These are phyloP conservation scores for Drosophila guanche DNA, from an alignment of 1,140 invertebrate species.

Conservation along the genomic window DNA sequence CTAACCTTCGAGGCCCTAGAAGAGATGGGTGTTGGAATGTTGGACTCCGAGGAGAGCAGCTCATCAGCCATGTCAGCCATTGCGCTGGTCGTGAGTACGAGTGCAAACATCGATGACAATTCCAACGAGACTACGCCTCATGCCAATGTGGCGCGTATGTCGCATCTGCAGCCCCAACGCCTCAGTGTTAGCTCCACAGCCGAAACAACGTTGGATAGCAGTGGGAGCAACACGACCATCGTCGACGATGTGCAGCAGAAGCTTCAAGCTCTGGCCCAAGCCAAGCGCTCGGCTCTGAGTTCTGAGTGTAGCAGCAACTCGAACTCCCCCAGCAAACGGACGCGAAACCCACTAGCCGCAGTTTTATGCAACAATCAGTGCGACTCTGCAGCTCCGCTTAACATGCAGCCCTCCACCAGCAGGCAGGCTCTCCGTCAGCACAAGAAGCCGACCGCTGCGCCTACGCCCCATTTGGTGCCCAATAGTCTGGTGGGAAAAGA, in stretches of 20 bases:
- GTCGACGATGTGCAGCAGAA: constrained; percentile 50
- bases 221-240: constrained; percentile 31
- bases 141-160: constrained; percentile 56
- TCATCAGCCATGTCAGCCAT: constrained; percentile 75
- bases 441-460: constrained; percentile 27
- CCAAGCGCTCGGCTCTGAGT: constrained; percentile 38
- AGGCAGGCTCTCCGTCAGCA: constrained; percentile 56
- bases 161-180: constrained; percentile 56
- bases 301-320: constrained; percentile 57
- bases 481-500: constrained; percentile 31
- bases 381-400: constrained; percentile 41
- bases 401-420: constrained; percentile 69
- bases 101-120: constrained; percentile 75
- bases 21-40: constrained; percentile 82
- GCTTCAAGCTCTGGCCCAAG: constrained; percentile 39
- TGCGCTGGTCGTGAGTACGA: constrained; percentile 57
- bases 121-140: constrained; percentile 76
- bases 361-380: constrained; percentile 47
- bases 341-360: constrained; percentile 67
- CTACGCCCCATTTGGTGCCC: background rate
- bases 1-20: constrained; percentile 73
- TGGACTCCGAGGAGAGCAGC: constrained; percentile 81
- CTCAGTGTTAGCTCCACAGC: constrained; percentile 47
- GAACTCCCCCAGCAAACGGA: constrained; percentile 66
- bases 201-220: constrained; percentile 54